Evolutionary conservation across 2,797 vertebrate genomes (phyloP), one percentile per base, ranked within the genome.

Genomic region (Sebastes variabilis): DNA sequence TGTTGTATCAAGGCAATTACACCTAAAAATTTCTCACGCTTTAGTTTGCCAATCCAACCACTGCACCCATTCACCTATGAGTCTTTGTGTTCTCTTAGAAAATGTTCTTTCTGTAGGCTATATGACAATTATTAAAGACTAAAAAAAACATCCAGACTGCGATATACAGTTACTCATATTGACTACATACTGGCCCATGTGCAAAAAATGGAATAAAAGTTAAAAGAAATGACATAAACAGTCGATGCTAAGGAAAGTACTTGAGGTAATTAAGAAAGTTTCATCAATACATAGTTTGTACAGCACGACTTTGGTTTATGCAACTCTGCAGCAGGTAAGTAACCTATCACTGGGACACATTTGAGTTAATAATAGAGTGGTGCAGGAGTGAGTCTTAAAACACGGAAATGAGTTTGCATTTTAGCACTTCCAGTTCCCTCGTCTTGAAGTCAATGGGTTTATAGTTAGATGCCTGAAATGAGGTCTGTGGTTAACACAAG

Each of bases 1-100:
- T 80, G 74, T 70, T 10, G n/a, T 52, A 80, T 67, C 78, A 36
- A 61, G 66, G 67, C 55, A 68, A 36, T 83, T 46, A 65, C 42
- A 75, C 58, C 62, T 52, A n/a, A n/a, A 52, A 30, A 64, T 5
- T 24, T 73, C 52, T 70, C 59, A 62, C 5, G 1, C 76, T 84
- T 81, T 9, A 27, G 30, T 80, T 65, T 56, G 54, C 62, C 72
- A 69, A 69, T 66, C 13, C 24, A 70, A 55, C 27, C 66, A 10
- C 69, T 66, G 64, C 54, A 60, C 60, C 34, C n/a, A 38, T 56
- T 75, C 29, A 72, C n/a, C 38, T 6, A 4, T 12, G 3, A 20
- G 7, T 27, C 24, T 8, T 27, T 58, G 27, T 30, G 30, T 65
- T 83, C 52, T 36, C 55, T 56, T 68, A 58, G 16, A 46, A 80